phyloP scores from a whole-genome alignment of 2,888 invertebrate species.

The Callimorpha dominula region DNA sequence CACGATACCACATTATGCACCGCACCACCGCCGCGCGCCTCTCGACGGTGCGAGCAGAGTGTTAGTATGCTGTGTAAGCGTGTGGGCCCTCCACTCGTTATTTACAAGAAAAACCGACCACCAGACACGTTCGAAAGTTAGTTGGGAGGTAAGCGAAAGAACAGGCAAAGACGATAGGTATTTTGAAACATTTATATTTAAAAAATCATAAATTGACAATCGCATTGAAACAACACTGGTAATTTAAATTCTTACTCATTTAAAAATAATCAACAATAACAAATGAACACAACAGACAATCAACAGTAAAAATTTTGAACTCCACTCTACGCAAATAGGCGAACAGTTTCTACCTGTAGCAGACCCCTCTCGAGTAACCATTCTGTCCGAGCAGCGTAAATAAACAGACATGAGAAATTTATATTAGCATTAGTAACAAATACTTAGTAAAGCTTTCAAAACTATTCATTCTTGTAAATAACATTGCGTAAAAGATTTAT shows the following conservation, averaged over 20 bases:
- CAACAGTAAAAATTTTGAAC: slow-evolving; percentile 58
- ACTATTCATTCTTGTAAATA: slow-evolving; percentile 69
- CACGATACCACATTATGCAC: slow-evolving; percentile 55
- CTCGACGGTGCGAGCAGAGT: slow-evolving; percentile 16
- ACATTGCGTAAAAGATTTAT: slow-evolving; percentile 72
- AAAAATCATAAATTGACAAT: slow-evolving; percentile 75
- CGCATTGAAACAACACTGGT: slow-evolving; percentile 69
- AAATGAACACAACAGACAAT: slow-evolving; percentile 57
- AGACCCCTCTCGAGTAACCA: slow-evolving; percentile 80
- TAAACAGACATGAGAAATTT: slow-evolving; percentile 71
- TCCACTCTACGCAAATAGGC: slow-evolving; percentile 52
- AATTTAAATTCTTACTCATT: slow-evolving; percentile 72
- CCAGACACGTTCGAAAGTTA: slow-evolving; percentile 29
- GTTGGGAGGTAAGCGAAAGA: slow-evolving; percentile 64
- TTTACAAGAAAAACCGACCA: slow-evolving; percentile 33
- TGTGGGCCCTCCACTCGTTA: slow-evolving; percentile 27
- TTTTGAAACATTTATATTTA: slow-evolving; percentile 73
- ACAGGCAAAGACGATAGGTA: slow-evolving; percentile 70
- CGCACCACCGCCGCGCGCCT: slow-evolving; percentile 18
- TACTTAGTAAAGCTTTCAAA: slow-evolving; percentile 72
- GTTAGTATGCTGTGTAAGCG: slow-evolving; percentile 37
- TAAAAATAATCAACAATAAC: slow-evolving; percentile 63
- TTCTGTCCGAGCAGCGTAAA: slow-evolving; percentile 82
- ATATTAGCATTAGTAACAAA: slow-evolving; percentile 63
- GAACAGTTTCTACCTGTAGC: slow-evolving; percentile 76